Base-by-base conservation (phyloP, 2,113 vertebrate species). In the Coregonus clupeaformis region DNA sequence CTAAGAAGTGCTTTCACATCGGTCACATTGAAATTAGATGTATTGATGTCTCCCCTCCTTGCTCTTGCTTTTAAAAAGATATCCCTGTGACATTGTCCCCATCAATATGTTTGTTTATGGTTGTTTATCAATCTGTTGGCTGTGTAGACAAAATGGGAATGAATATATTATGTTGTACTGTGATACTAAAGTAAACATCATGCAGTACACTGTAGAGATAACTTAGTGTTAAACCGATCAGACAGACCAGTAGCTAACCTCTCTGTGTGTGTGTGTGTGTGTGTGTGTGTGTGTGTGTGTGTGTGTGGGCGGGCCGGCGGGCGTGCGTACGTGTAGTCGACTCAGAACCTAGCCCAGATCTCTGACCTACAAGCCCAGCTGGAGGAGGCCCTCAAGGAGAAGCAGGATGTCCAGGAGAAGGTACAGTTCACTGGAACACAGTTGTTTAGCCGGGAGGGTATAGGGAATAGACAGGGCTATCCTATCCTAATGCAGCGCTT, bases 331-430 rank as follows among this genome's bases (percentile, higher is more conserved):
- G 27, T 67, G 14, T 82, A 99, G 98, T 97, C 96, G 0, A 95
- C 97, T 29, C 94, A 97, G 82, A 96, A 97, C 85, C 82, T 99
- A 90, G 95, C 95, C 0, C 97, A 99, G 92, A 97, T 98, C 92
- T 98, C 93, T 2, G 97, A 99, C 79, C 94, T 99, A 42, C 97
- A 99, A 65, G 89, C 93, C 6, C 97, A 99, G 87, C 91, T 99
- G 78, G 98, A 99, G 80, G 98, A 99, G 20, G 91, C 94, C 85
- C 91, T 87, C 78, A 98, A 96, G 86, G 97, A 99, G 89, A 99
- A 97, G 78, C 97, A 98, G 85, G 97, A 98, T 73, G 81, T 97
- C 4, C 97, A 98, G 81, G 98, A 99, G 85, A 98, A 96, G 97
- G 98, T 98, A 88, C 67, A n/a, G 32, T 9, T 32, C 7, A n/a